Evolutionary conservation across 2,797 vertebrate species (phyloP), one percentile per base, ranked within the genome.

Genomic region (Anguilla megastoma): DNA sequence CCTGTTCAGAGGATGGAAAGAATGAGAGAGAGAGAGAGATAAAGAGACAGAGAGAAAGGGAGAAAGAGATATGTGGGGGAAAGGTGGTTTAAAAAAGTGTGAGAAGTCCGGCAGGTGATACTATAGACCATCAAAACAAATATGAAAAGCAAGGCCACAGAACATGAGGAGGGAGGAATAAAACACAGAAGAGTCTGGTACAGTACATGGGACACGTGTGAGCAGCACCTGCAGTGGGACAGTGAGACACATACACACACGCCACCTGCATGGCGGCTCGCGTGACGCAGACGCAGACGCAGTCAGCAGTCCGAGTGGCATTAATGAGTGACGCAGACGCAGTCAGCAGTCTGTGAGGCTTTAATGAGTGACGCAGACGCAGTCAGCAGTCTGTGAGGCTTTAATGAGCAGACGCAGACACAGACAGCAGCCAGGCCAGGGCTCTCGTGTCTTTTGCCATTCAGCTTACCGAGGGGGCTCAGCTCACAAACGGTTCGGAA

Each of bases 1-100:
- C 98, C 99, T 99, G 94, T 8, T 71, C 54, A 90, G 91, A 63
- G 87, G 18, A 88, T 89, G 79, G 92, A 89, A 90, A 88, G 84
- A 41, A 18, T 0, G 66, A 88, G 33, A 86, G 74, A 9, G 60
- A 9, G 60, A 87, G 50, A 83, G 14, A 80, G 56, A 66, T 79
- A 89, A 90, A 88, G 84, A 41, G 10, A 1, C 56, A 88, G 33
- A 86, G 74, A 9, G 60, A 87, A 36, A 83, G 14, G 74, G 56
- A 85, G 58, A 87, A 48, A 54, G 24, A 36, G 63, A 66, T 24
- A 66, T n/a, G 63, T 66, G 24, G n/a, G 63, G n/a, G 1, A n/a
- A 56, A 89, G 89, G 91, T 91, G 88, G 93, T 85, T 93, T 94
- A 93, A 92, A 91, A 95, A 94, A 94, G 91, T 93, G 30, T 36